A percentile compares a stretch with the other conserved stretches of the same genome.
Evolutionary conservation across 92 coral and sea anemone species (phyloP).

Genomic region (Zoanthus sociatus): DNA sequence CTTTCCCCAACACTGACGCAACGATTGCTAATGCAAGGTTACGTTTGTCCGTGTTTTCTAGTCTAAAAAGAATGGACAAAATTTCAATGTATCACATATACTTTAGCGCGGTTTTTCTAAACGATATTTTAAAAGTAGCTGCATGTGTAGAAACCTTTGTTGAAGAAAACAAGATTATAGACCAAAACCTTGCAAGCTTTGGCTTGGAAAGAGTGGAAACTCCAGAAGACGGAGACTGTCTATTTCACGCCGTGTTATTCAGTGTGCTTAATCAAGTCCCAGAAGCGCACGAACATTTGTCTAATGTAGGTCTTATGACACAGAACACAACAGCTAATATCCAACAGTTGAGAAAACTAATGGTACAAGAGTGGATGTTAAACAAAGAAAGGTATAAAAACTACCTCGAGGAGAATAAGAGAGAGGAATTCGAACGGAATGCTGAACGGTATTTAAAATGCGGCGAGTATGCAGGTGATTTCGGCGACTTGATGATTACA

Average conservation of each 20-base stretch:
- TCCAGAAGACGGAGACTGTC: conserved; percentile 44
- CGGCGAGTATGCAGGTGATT: no score
- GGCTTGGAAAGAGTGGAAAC: conserved; percentile 25
- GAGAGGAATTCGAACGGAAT: no score
- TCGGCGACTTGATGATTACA: no score
- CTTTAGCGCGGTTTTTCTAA: not conserved
- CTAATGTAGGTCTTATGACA: not conserved
- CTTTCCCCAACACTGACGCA: not conserved
- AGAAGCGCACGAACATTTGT: not conserved
- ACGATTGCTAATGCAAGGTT: not conserved
- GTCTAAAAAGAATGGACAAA: not conserved
- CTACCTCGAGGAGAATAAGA: not conserved
- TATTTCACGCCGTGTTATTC: conserved; percentile 40
- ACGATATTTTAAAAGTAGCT: not conserved
- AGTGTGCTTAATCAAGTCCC: not conserved
- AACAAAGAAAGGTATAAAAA: not conserved
- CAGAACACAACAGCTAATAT: not conserved
- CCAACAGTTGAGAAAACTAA: not conserved
- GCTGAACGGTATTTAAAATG: no score
- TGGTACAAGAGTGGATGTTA: conserved; percentile 22
- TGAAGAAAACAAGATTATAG: not conserved
- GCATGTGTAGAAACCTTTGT: not conserved
- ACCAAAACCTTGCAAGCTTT: conserved; percentile 3
- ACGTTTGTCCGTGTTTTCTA: not conserved
- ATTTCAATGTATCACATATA: not conserved